These are phyloP conservation scores for Brachirus orientalis DNA, from an alignment of 2,113 vertebrate genomes.

Conservation along the genomic window DNA sequence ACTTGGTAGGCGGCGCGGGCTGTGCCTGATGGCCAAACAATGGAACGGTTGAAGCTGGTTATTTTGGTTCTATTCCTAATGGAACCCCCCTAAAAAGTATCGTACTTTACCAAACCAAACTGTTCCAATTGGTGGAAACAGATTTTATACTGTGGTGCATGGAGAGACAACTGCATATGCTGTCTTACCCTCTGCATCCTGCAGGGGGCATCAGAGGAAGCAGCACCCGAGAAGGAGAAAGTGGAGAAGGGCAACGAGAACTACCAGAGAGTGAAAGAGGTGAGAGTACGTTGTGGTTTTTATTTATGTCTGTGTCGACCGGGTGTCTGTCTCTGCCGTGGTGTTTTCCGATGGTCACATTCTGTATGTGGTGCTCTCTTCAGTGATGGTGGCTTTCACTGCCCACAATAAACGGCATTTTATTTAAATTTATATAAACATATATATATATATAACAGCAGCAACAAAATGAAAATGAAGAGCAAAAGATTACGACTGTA, in stretches of 20 bases:
- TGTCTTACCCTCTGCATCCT: slow-evolving; percentile 63
- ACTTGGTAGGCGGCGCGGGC: no score
- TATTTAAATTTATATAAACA: no score
- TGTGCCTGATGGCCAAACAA: no score
- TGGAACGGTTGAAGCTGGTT: no score
- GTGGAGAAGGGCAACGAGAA: slow-evolving; percentile 92
- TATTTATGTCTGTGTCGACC: background rate
- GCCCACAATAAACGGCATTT: no score
- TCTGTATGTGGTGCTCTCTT: background rate
- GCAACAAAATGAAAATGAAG: background rate
- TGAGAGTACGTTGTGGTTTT: slow-evolving; percentile 54
- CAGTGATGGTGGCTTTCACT: slow-evolving; percentile 21
- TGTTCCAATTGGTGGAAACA: background rate
- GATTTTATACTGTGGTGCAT: background rate
- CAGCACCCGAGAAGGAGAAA: slow-evolving; percentile 78
- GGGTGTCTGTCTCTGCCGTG: background rate
- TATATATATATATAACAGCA: no score
- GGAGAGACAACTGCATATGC: slow-evolving; percentile 28
- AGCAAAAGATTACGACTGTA: no score
- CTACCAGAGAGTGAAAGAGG: slow-evolving; percentile 95
- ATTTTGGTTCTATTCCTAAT: no score
- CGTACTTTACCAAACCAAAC: no score
- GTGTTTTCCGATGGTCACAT: slow-evolving; percentile 4
- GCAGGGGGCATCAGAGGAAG: slow-evolving; percentile 75
- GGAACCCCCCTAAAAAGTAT: no score